Evolutionary conservation across 2,113 vertebrate species (phyloP), one percentile per base, ranked within the genome.

Genomic region (Motacilla tschutschensis): DNA sequence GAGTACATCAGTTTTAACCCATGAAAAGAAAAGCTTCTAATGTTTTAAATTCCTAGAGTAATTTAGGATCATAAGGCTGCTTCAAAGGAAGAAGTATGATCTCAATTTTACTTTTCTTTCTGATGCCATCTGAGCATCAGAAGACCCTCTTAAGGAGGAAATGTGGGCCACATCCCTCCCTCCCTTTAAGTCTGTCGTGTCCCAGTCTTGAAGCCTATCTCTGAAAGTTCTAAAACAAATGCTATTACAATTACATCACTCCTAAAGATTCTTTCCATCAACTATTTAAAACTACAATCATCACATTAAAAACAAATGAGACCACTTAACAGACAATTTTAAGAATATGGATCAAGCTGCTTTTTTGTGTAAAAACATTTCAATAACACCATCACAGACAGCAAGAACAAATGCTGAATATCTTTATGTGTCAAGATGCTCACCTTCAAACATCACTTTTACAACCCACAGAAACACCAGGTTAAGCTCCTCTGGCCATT

Each of bases 121-220:
- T 83, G 51, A 71, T 71, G 31, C 25, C 44, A 87, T 20, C 40
- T 55, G 28, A 83, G 72, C 35, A 54, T 43, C 64, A 78, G 65
- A 10, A 85, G 85, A 85, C 41, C 62, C 80, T 85, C 83, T 80
- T 83, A 78, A 80, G 70, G 57, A 91, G 40, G 73, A 36, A 16
- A 41, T 5, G 8, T 57, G 36, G 36, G 22, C 33, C 65, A 74
- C 25, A 82, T 11, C 33, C 13, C 44, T 53, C 41, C 58, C 78
- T 67, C 38, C 51, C 60, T 48, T 62, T 40, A 77, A 66, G 17
- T 51, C 44, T 79, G 2, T 31, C 63, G 50, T 38, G 29, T 47
- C 24, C 25, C 44, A 51, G 20, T 58, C 65, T 66, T 57, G 53
- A 78, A 77, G 54, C 41, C 57, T 84, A 19, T 54, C 80, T 81